Conservation (phyloP, 2,888 invertebrate genomes). For the Megalurothrips usitatus region DNA sequence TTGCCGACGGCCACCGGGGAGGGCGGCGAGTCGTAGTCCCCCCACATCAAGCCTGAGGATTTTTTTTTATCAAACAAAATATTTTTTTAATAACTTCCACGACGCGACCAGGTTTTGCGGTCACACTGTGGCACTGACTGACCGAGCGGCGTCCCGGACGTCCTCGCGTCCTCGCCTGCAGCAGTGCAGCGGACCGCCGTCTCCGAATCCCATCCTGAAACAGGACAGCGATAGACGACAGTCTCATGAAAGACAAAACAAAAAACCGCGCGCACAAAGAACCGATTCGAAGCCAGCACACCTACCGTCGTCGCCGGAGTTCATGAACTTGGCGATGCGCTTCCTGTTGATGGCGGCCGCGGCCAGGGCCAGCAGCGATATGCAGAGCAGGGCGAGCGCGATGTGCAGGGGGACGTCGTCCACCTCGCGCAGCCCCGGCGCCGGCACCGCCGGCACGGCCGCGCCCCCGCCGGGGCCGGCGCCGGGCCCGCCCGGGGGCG, state of each 20-base stretch:
- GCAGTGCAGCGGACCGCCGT: background rate
- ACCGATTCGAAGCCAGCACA: background rate
- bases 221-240: background rate
- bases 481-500: background rate
- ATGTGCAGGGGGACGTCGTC: constrained; percentile 19
- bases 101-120: too few species aligned
- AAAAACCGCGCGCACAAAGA: background rate
- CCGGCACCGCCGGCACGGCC: background rate
- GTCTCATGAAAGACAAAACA: background rate
- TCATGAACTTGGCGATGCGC: constrained; percentile 14
- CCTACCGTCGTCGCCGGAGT: background rate
- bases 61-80: too few species aligned
- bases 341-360: background rate
- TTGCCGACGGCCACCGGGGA: background rate
- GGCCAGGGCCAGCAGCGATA: background rate
- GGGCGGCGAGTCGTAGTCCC: background rate
- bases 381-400: constrained; percentile 11
- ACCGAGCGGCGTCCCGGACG: background rate
- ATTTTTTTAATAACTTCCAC: too few species aligned
- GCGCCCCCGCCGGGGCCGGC: constrained; percentile 2
- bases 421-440: background rate
- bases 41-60: background rate
- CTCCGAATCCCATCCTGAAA: constrained; percentile 14
- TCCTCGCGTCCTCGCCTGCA: constrained; percentile 2
- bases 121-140: background rate